Evolutionary conservation across 2,888 invertebrate species (phyloP).

Genomic region (Sclerodermus sp.): DNA sequence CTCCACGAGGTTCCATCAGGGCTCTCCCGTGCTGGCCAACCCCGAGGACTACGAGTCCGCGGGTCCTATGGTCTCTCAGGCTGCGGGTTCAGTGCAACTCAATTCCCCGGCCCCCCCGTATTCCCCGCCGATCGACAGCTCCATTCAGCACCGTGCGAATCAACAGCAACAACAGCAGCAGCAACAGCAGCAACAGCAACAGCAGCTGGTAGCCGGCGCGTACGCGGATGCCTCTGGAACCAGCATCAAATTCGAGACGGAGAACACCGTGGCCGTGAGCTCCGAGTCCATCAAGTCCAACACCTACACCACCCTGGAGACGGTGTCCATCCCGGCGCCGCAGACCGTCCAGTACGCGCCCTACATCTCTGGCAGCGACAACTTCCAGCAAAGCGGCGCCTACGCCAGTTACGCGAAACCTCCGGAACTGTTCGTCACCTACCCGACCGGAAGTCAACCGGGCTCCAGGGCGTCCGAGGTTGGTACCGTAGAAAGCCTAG

Average conservation of each 20-base stretch:
- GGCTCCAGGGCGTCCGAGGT: slow-evolving; percentile 43
- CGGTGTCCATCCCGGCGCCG: slow-evolving; percentile 62
- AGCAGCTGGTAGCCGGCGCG: slow-evolving; percentile 36
- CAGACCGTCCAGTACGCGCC: slow-evolving; percentile 50
- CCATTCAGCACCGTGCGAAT: slow-evolving; percentile 33
- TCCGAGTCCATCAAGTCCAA: slow-evolving; percentile 48
- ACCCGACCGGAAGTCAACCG: slow-evolving; percentile 40
- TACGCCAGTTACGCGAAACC: slow-evolving; percentile 48
- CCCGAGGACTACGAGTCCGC: slow-evolving; percentile 43
- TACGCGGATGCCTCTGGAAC: slow-evolving; percentile 37
- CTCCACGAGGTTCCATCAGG: slow-evolving; percentile 25
- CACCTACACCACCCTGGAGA: slow-evolving; percentile 68
- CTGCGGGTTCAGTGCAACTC: slow-evolving; percentile 54
- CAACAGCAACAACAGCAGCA: slow-evolving; percentile 56
- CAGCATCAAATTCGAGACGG: slow-evolving; percentile 56
- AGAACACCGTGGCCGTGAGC: slow-evolving; percentile 36
- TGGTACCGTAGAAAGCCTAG: too few relatives aligned
- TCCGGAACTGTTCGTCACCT: slow-evolving; percentile 43
- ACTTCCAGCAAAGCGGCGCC: slow-evolving; percentile 36
- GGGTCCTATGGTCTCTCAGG: slow-evolving; percentile 49
- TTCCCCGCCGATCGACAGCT: slow-evolving; percentile 52
- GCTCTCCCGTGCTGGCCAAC: slow-evolving; percentile 21
- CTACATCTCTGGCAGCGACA: slow-evolving; percentile 42
- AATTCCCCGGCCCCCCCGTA: slow-evolving; percentile 56
- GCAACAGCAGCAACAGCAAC: slow-evolving; percentile 55